Evolutionary conservation across 2,113 vertebrate species (phyloP).

Genomic region (Hippotragus niger): DNA sequence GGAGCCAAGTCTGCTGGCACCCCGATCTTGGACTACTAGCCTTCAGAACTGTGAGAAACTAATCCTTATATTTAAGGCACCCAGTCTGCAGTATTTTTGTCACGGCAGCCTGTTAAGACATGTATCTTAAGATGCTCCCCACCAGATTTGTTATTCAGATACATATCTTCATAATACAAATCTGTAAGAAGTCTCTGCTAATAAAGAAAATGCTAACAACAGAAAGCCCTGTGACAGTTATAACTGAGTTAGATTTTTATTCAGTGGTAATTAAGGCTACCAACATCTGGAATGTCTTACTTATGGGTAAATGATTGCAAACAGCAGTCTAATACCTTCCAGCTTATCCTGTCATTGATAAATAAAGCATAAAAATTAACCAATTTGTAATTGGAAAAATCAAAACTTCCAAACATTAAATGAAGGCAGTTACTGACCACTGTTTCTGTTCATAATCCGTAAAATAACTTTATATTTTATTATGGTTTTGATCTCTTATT

Average conservation of each 20-base stretch:
- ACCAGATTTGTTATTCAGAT: neutral
- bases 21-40: neutral
- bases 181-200: neutral
- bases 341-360: neutral
- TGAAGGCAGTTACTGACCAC: neutral
- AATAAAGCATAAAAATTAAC: conserved; percentile 14
- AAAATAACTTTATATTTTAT: neutral
- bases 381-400: neutral
- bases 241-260: neutral
- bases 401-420: neutral
- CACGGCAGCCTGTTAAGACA: neutral
- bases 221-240: neutral
- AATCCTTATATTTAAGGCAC: neutral
- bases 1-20: no score
- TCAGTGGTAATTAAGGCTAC: neutral
- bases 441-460: neutral
- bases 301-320: neutral
- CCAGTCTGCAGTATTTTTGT: neutral
- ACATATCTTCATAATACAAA: neutral
- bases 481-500: neutral
- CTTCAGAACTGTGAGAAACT: neutral
- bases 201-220: neutral
- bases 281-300: neutral
- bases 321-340: neutral
- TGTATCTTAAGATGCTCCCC: neutral